Evolutionary conservation across 2,113 vertebrate genomes (phyloP).

Genomic region (Xiphophorus hellerii): DNA sequence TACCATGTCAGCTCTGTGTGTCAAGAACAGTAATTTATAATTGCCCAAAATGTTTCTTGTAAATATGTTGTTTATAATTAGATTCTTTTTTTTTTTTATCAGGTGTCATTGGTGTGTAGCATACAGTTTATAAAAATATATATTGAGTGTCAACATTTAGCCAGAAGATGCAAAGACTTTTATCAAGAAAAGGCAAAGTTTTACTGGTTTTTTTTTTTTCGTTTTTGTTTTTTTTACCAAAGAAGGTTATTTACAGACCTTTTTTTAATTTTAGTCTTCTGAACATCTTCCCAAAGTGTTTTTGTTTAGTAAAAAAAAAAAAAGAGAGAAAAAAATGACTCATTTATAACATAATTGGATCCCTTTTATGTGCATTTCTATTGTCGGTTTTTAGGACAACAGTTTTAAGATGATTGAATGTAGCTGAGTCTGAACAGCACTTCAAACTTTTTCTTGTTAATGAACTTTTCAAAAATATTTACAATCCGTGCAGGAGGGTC

Average conservation of each 20-base stretch:
- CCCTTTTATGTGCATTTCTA: slow-evolving; percentile 32
- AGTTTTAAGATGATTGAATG: slow-evolving; percentile 67
- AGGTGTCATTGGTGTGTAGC: slow-evolving; percentile 73
- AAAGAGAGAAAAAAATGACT: neutral
- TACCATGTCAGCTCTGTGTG: slow-evolving; percentile 51
- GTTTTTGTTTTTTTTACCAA: slow-evolving; percentile 60
- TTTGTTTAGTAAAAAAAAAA: slow-evolving; percentile 17
- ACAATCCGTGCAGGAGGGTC: slow-evolving; percentile 22
- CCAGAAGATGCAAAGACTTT: slow-evolving; percentile 54
- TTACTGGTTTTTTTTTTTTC: slow-evolving; percentile 26
- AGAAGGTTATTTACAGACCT: slow-evolving; percentile 68
- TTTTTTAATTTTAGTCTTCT: slow-evolving; percentile 37
- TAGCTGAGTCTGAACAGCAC: slow-evolving; percentile 57
- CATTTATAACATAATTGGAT: slow-evolving; percentile 28
- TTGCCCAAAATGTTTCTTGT: slow-evolving; percentile 65
- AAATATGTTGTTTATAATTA: slow-evolving; percentile 80
- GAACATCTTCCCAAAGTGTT: slow-evolving; percentile 19
- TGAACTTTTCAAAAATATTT: slow-evolving; percentile 29
- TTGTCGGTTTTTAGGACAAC: slow-evolving; percentile 31
- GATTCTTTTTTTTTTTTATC: slow-evolving; percentile 54
- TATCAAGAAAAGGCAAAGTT: slow-evolving; percentile 56
- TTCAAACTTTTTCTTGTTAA: slow-evolving; percentile 30
- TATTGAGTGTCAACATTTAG: slow-evolving; percentile 63
- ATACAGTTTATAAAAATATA: slow-evolving; percentile 41
- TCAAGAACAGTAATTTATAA: slow-evolving; percentile 64